Evolutionary conservation across 2,888 invertebrate genomes (phyloP), one percentile per base, ranked within the genome.

Genomic region (Crioceris asparagi): DNA sequence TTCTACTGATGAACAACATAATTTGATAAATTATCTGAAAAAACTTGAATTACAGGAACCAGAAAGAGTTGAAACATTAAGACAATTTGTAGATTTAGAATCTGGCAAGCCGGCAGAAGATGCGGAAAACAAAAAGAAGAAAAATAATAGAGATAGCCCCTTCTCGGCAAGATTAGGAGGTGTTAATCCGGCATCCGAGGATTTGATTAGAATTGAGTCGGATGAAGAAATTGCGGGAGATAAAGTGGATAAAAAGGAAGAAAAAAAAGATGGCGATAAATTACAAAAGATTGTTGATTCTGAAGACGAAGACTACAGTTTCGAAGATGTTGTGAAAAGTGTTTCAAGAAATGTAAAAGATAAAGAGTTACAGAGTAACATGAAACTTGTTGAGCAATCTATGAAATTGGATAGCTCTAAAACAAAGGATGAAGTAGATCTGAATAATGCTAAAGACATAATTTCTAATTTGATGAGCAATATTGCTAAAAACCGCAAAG

Each of bases 241-340:
- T 12, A 29, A 40, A 3, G 41, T 36, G 12, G 58, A 17, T 52
- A 36, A 38, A 32, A 18, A 40, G n/a, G 43, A 43, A 15, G 43
- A 44, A 19, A 17, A 60, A 12, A 29, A 38, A 6, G 38, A 39
- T 11, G 58, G 17, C 52, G 36, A 37, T 25, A 39, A 39, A 38
- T 49, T 50, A 5, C 56, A 59, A 3, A 56, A 55, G 56, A 47
- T 52, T 39, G 58, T 74, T 17, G 72, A 75, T 40, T 70, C 75
- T n/a, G 74, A 81, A 46, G 83, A 82, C 39, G 85, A 85, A 50
- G 85, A 86, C 54, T 87, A 87, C 50, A 75, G 79, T n/a, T 83
- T 81, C 44, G 84, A 85, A 48, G 87, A 87, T 59, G 82, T 84
- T 29, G 81, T 83, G 50, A 76, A 81, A 58, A 81, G 81, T 0